Conservation (phyloP, 1,140 invertebrate species). For the Stegodyphus dumicola region DNA sequence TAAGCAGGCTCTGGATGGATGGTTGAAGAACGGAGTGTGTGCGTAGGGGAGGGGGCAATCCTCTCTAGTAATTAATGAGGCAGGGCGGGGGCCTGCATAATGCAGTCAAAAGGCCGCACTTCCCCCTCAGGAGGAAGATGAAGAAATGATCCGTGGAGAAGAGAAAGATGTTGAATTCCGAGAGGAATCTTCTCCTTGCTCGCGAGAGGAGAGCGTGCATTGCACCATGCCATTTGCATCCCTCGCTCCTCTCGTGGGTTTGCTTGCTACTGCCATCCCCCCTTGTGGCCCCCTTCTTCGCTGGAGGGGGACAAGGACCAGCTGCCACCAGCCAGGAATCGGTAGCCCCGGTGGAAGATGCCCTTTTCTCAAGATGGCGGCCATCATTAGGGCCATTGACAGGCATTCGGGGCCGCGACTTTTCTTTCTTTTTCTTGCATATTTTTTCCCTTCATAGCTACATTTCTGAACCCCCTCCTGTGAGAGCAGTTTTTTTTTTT, state of each 20-base stretch:
- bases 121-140: slow-evolving; percentile 42
- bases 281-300: neutral
- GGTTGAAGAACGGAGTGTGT: neutral
- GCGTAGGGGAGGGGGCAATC: slow-evolving; percentile 5
- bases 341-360: slow-evolving; percentile 46
- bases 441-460: slow-evolving; percentile 4
- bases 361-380: slow-evolving; percentile 50
- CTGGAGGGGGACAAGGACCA: neutral
- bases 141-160: slow-evolving; percentile 52
- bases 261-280: neutral
- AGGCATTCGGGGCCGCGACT: slow-evolving; percentile 44
- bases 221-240: slow-evolving; percentile 53
- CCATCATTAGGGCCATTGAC: slow-evolving; percentile 59
- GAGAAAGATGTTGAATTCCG: slow-evolving; percentile 39
- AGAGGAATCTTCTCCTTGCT: neutral
- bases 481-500: slow-evolving; percentile 16
- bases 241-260: neutral
- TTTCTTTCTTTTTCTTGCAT: slow-evolving; percentile 11
- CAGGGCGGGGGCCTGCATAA: slow-evolving; percentile 52
- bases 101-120: slow-evolving; percentile 58
- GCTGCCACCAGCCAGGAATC: slow-evolving; percentile 25
- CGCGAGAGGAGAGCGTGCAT: neutral
- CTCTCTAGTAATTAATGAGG: slow-evolving; percentile 58
- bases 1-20: neutral
- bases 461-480: slow-evolving; percentile 28